Conservation (phyloP, 2,888 invertebrate species). For the Ennomos quercinarius region DNA sequence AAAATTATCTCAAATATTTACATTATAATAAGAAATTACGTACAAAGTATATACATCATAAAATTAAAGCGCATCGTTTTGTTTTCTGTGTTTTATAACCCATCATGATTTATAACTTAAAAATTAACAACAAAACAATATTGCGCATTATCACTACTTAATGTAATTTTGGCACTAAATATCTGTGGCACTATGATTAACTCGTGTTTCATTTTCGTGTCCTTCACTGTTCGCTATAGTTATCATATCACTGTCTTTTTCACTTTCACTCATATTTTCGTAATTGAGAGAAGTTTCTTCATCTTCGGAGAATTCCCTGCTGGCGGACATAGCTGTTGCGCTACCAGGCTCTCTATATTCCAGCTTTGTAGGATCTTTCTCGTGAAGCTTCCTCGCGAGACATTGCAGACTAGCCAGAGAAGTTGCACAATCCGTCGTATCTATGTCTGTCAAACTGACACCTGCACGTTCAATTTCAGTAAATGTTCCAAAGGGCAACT, state of each 20-base stretch:
- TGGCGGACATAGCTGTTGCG: slow-evolving; percentile 59
- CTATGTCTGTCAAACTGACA: slow-evolving; percentile 96
- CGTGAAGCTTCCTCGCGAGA: slow-evolving; percentile 91
- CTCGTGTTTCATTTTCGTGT: slow-evolving; percentile 74
- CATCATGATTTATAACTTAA: slow-evolving; percentile 72
- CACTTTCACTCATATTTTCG: slow-evolving; percentile 73
- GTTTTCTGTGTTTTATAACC: slow-evolving; percentile 78
- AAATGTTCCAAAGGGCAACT: slow-evolving; percentile 97
- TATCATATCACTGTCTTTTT: slow-evolving; percentile 79
- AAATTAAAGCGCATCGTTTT: slow-evolving; percentile 82
- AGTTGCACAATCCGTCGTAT: slow-evolving; percentile 98
- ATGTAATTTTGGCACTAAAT: slow-evolving; percentile 88
- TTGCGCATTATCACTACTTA: slow-evolving; percentile 84
- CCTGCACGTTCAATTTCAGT: slow-evolving; percentile 97
- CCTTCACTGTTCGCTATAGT: slow-evolving; percentile 73
- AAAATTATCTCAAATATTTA: slow-evolving; percentile 78
- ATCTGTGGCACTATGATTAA: slow-evolving; percentile 86
- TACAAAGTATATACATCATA: slow-evolving; percentile 69
- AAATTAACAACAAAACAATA: slow-evolving; percentile 80
- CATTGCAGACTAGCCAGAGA: slow-evolving; percentile 95
- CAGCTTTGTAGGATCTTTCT: slow-evolving; percentile 92
- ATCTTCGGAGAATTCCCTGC: slow-evolving; percentile 84
- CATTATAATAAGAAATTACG: slow-evolving; percentile 48
- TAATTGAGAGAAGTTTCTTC: slow-evolving; percentile 68
- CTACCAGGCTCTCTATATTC: slow-evolving; percentile 85